Conservation (phyloP, 2,888 invertebrate genomes). For the Chalcosyrphus nemorum region DNA sequence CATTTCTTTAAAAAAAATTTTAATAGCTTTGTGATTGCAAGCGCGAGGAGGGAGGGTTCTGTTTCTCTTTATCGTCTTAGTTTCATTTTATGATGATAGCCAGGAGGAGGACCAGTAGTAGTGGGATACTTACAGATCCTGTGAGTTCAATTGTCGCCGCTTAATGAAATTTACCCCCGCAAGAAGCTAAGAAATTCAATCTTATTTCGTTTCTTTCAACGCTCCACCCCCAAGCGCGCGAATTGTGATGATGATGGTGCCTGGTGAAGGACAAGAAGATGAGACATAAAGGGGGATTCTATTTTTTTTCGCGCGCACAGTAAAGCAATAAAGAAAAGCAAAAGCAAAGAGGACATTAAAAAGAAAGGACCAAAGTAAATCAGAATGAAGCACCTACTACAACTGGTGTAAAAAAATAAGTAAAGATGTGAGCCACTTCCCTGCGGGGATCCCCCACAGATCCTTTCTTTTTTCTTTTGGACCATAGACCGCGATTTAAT, state of each 20-base stretch:
- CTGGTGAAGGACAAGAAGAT: conserved; percentile 29
- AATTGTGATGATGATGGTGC: not conserved
- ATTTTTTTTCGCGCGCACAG: conserved; percentile 38
- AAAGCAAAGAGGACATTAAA: conserved; percentile 61
- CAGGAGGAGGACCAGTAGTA: conserved; percentile 8
- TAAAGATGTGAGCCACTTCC: conserved; percentile 25
- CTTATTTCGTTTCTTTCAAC: conserved; percentile 11
- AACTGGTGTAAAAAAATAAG: not conserved
- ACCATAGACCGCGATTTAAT: conserved; percentile 38
- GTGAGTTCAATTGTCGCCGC: conserved; percentile 73
- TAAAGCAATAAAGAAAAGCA: conserved; percentile 60
- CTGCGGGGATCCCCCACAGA: conserved; percentile 24
- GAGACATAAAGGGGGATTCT: conserved; percentile 52
- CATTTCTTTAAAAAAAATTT: conserved; percentile 39
- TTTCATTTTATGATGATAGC: conserved; percentile 65
- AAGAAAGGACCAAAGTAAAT: conserved; percentile 60
- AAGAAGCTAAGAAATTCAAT: conserved; percentile 57
- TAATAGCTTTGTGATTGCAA: conserved; percentile 67
- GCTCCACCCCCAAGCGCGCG: not conserved
- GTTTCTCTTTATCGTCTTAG: conserved; percentile 62
- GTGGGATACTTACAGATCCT: conserved; percentile 56
- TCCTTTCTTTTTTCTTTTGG: not conserved
- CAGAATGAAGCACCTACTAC: conserved; percentile 58
- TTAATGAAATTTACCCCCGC: conserved; percentile 70
- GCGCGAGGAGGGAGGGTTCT: conserved; percentile 10